Evolutionary conservation across 2,113 vertebrate species (phyloP).

Genomic region (Leptodactylus fuscus): DNA sequence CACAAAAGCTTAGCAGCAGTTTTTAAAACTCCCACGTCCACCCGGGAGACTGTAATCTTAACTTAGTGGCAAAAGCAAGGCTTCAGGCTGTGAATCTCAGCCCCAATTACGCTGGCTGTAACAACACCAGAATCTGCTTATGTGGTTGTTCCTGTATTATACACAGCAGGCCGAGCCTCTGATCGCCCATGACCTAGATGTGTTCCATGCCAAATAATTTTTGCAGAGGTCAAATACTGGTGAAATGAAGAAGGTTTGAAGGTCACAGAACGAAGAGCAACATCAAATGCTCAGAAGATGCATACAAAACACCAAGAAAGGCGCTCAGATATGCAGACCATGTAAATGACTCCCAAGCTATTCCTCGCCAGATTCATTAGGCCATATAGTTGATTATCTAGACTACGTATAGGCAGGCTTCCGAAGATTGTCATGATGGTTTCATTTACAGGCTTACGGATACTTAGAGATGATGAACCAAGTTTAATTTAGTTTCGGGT

Average conservation of each 20-base stretch:
- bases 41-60: conserved; percentile 52
- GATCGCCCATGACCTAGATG: conserved; percentile 14
- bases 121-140: conserved; percentile 29
- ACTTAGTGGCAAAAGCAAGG: conserved; percentile 50
- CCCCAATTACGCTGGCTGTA: conserved; percentile 38
- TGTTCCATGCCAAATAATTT: conserved; percentile 11
- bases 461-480: no score
- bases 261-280: background rate
- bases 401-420: no score
- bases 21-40: conserved; percentile 57
- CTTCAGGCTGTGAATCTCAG: conserved; percentile 50
- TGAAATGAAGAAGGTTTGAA: conserved; percentile 25
- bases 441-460: no score
- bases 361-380: background rate
- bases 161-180: conserved; percentile 1
- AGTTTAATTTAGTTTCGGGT: no score
- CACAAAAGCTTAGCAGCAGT: conserved; percentile 54
- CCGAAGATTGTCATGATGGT: no score
- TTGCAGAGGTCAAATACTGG: conserved; percentile 23
- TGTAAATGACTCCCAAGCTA: conserved; percentile 18
- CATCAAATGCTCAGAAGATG: background rate
- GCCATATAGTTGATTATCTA: conserved; percentile 2
- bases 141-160: background rate
- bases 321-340: conserved; percentile 13
- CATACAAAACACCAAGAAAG: background rate